Evolutionary conservation across 2,888 invertebrate genomes (phyloP).

Genomic region (Hypomecis punctinalis): DNA sequence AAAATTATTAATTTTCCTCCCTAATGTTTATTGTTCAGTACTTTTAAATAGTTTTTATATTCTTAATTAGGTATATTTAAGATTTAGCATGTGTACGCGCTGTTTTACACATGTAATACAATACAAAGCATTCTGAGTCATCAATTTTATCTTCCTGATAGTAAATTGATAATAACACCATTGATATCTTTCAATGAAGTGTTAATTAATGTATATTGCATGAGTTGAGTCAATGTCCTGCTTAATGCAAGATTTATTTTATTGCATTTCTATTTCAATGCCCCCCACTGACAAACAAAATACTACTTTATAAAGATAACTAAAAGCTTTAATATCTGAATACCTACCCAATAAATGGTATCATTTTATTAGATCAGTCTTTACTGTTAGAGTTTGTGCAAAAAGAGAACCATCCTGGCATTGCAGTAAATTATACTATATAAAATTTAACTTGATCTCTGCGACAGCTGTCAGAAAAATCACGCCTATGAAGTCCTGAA

Average conservation of each 20-base stretch:
- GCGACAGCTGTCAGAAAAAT: no score
- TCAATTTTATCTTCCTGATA: constrained; percentile 25
- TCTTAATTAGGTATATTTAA: not conserved
- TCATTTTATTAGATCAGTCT: no score
- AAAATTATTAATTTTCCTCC: constrained; percentile 11
- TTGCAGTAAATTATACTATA: no score
- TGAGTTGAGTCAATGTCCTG: not conserved
- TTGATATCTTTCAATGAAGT: constrained; percentile 15
- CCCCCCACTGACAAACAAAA: not conserved
- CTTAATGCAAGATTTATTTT: not conserved
- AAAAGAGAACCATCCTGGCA: no score
- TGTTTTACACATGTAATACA: not conserved
- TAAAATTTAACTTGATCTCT: no score
- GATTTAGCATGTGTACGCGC: not conserved
- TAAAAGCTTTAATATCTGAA: no score
- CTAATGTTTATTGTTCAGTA: not conserved
- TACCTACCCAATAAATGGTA: no score
- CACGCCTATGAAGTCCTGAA: no score
- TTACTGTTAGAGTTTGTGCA: no score
- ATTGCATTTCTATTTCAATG: not conserved
- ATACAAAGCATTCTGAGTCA: constrained; percentile 22
- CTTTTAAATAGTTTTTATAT: not conserved
- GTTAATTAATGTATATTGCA: constrained; percentile 6
- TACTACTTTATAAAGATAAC: no score
- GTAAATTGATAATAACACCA: constrained; percentile 25